Base-by-base conservation (phyloP, 2,888 invertebrate species). In the Chloroclystis v-ata region DNA sequence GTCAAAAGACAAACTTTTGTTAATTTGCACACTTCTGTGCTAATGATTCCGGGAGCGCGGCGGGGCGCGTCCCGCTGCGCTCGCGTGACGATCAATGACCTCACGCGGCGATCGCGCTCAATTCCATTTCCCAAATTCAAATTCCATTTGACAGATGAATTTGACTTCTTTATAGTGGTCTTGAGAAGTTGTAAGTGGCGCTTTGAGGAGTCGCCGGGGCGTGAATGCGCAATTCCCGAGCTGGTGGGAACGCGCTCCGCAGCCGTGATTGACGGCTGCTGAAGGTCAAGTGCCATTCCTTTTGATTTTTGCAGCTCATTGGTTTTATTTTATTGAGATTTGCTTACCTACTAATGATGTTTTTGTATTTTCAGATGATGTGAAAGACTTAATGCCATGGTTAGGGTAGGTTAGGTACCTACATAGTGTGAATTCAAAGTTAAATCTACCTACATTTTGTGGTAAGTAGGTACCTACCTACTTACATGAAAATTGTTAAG, bases 201-300 rank as follows among this genome's bases (percentile, higher is more conserved):
- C 68, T 62, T 63, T 68, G 65, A 71, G 72, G 69, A 67, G 51
- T 56, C 73, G 72, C 37, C 70, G 59, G 69, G 69, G 80, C 81
- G 80, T 85, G 84, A 85, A 84, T 78, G 81, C 76, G 76, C 85
- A 84, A 84, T 85, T 83, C 64, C 64, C 58, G 53, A 61, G 64
- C 60, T 70, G 78, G 76, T 84, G 83, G 80, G 83, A 84, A 83
- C 65, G 50, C 20, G 52, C 32, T 50, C 53, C 56, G 57, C 57
- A 53, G 56, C 56, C 33, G 33, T 61, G 60, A 57, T 60, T 65
- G 69, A 66, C 67, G 60, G 61, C 56, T 67, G 73, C 24, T 49
- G 49, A 50, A 54, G 49, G 54, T 59, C 59, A 57, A 56, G 56
- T 59, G 56, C 49, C 38, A 42, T 33, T 33, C 46, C 26, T 44